Conservation (phyloP, 1,140 invertebrate species). For the Zaprionus nigranus region DNA sequence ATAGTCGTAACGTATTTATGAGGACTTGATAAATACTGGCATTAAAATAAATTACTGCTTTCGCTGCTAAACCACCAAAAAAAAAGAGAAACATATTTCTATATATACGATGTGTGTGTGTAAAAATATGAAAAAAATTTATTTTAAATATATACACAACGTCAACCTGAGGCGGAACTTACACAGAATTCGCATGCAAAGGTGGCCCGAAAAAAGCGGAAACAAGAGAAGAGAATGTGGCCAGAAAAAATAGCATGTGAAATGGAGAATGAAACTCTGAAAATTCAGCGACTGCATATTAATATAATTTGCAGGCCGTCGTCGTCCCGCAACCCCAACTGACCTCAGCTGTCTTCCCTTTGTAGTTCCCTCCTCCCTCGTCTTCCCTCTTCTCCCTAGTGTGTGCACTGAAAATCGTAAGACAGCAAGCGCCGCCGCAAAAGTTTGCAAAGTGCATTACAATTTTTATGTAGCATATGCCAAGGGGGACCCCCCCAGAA, state of each 20-base stretch:
- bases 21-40: constrained; percentile 73
- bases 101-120: constrained; percentile 10
- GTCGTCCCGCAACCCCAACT: constrained; percentile 37
- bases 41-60: constrained; percentile 84
- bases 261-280: constrained; percentile 31
- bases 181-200: constrained; percentile 61
- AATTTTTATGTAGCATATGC: constrained; percentile 54
- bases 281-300: constrained; percentile 70
- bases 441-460: constrained; percentile 72
- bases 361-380: neutral
- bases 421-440: constrained; percentile 23
- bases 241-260: constrained; percentile 55
- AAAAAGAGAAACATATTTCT: constrained; percentile 23
- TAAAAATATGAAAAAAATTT: constrained; percentile 44
- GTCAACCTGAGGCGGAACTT: constrained; percentile 37
- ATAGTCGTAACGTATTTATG: constrained; percentile 47
- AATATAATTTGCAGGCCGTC: constrained; percentile 78
- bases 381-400: neutral
- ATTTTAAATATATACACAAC: constrained; percentile 66
- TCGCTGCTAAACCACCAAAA: constrained; percentile 43
- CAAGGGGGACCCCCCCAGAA: constrained; percentile 16
- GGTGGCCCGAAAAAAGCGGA: constrained; percentile 34
- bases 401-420: constrained; percentile 27
- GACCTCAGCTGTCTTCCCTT: constrained; percentile 10
- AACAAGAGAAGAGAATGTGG: constrained; percentile 14